These are phyloP conservation scores for Psittacula cyanocephala DNA, from an alignment of 2,113 vertebrate genomes.

Conservation along the genomic window DNA sequence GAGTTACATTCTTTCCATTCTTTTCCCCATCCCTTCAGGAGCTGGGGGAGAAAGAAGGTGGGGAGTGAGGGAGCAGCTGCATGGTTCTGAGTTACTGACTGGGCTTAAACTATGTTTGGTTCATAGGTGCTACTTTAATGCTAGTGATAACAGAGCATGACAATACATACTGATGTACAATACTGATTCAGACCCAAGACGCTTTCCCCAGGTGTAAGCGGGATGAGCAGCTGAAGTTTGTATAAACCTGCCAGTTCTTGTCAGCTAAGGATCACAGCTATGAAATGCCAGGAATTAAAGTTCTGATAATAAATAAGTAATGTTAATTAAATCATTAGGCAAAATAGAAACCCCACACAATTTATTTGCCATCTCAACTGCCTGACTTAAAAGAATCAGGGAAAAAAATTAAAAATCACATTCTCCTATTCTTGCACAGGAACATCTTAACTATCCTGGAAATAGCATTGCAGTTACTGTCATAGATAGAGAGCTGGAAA, in stretches of 20 bases:
- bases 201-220: not conserved
- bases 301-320: not conserved
- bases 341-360: not conserved
- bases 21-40: not conserved
- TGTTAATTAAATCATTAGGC: not conserved
- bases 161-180: not conserved
- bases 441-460: not conserved
- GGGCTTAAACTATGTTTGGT: not conserved
- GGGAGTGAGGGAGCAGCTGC: not conserved
- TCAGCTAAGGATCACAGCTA: not conserved
- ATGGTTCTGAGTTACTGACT: not conserved
- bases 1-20: not conserved
- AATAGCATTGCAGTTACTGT: not conserved
- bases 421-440: not conserved
- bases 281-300: not conserved
- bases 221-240: not conserved
- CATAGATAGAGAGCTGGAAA: not conserved
- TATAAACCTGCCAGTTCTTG: not conserved
- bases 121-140: not conserved
- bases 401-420: not conserved
- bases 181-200: not conserved
- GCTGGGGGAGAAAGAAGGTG: not conserved
- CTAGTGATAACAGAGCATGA: not conserved
- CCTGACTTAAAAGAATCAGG: not conserved
- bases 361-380: not conserved